Evolutionary conservation across 2,888 invertebrate genomes (phyloP).

Genomic region (Platycnemis pennipes): DNA sequence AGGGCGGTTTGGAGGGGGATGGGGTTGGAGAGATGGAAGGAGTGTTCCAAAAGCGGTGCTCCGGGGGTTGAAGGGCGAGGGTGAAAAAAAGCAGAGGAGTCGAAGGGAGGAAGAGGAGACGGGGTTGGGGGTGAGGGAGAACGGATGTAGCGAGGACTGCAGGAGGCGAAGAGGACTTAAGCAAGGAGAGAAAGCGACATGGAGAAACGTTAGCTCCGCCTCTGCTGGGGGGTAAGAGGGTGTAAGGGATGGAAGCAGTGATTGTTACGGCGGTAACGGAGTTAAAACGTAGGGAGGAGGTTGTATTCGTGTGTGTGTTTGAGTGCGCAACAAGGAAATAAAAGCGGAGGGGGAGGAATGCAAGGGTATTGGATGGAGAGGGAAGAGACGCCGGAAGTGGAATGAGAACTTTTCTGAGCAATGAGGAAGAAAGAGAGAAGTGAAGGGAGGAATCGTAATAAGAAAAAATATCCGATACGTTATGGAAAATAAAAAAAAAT

Average conservation of each 20-base stretch:
- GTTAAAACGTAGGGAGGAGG: neutral
- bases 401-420: neutral
- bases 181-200: neutral
- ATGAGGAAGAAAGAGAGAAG: neutral
- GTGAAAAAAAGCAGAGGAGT: neutral
- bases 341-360: neutral
- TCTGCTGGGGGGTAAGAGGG: neutral
- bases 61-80: neutral
- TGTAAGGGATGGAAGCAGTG: neutral
- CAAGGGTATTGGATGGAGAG: neutral
- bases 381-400: neutral
- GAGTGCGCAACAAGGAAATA: conserved; percentile 31
- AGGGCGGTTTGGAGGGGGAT: neutral
- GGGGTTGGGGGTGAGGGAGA: neutral
- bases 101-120: neutral
- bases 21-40: neutral
- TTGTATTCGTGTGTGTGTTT: neutral
- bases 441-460: too few species aligned
- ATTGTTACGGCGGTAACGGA: conserved; percentile 19
- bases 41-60: neutral
- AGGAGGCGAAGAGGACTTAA: neutral
- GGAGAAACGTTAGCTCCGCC: neutral
- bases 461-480: neutral
- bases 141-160: neutral
- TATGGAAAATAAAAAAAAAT: neutral